Evolutionary conservation across 1,140 invertebrate genomes (phyloP).

Genomic region (Varroa destructor): DNA sequence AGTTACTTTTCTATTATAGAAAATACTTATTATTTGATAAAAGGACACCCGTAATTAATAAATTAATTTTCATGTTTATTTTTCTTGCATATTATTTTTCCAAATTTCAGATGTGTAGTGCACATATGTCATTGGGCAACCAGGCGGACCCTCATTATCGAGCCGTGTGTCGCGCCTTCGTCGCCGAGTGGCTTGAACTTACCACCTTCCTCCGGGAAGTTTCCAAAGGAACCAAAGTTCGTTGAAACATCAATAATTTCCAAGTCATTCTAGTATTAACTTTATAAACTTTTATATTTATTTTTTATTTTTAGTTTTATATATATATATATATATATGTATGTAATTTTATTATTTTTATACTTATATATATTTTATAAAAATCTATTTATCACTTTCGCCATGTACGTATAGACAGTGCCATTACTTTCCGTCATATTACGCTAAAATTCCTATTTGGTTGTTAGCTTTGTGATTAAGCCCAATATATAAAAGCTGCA

Average conservation of each 20-base stretch:
- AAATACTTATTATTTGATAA: too few relatives aligned
- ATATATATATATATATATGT: neutral
- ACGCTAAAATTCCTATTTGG: too few relatives aligned
- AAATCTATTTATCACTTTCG: too few relatives aligned
- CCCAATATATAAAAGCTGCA: too few relatives aligned
- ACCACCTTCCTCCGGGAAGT: constrained; percentile 74
- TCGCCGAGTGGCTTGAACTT: constrained; percentile 75
- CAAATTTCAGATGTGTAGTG: constrained; percentile 51
- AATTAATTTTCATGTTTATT: too few relatives aligned
- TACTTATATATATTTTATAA: too few relatives aligned
- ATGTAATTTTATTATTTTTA: neutral
- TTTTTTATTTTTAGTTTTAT: neutral
- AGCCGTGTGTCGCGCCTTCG: constrained; percentile 74
- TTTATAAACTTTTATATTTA: constrained; percentile 13
- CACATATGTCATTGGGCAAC: constrained; percentile 49
- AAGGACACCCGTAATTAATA: too few relatives aligned
- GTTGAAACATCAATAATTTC: constrained; percentile 31
- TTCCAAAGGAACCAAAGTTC: constrained; percentile 43
- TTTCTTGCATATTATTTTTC: neutral
- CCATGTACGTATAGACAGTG: too few relatives aligned
- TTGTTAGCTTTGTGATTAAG: neutral
- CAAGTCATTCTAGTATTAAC: constrained; percentile 30
- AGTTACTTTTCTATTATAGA: too few relatives aligned
- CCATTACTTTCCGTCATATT: too few relatives aligned
- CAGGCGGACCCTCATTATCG: constrained; percentile 67